A percentile compares a stretch with the other conserved stretches of the same genome.
Conservation (phyloP, 2,888 invertebrate genomes). For the Oasisia sp. region DNA sequence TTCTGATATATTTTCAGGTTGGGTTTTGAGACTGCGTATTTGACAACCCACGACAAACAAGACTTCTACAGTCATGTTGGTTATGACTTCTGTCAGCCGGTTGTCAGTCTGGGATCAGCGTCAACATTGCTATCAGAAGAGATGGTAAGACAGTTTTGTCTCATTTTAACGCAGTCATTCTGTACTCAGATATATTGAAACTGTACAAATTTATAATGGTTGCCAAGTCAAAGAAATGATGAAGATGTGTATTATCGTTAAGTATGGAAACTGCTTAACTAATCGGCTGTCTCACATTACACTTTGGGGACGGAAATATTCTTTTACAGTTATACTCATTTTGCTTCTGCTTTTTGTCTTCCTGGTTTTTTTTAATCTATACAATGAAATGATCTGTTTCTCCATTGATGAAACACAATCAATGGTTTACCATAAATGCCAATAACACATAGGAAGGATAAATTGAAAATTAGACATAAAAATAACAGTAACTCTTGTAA, state of each 20-base stretch:
- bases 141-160: slow-evolving; percentile 29
- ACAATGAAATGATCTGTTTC: too few relatives aligned
- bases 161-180: not conserved
- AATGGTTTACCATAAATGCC: too few relatives aligned
- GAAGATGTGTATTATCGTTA: not conserved
- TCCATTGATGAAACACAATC: too few relatives aligned
- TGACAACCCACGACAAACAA: slow-evolving; percentile 66
- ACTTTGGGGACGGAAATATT: too few relatives aligned
- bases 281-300: too few relatives aligned
- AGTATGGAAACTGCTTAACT: too few relatives aligned
- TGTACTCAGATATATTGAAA: not conserved
- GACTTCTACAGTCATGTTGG: slow-evolving; percentile 64
- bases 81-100: slow-evolving; percentile 58
- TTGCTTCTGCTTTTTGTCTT: too few relatives aligned
- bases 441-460: too few relatives aligned
- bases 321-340: too few relatives aligned
- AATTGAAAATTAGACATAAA: too few relatives aligned
- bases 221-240: not conserved
- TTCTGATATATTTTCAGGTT: slow-evolving; percentile 44
- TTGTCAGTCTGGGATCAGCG: slow-evolving; percentile 42
- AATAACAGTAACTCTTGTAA: too few relatives aligned
- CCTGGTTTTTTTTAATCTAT: too few relatives aligned
- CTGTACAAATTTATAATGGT: not conserved
- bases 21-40: slow-evolving; percentile 55
- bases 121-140: slow-evolving; percentile 32